Base-by-base conservation (phyloP, 2,797 vertebrate genomes). In the Mionectes olivaceus region DNA sequence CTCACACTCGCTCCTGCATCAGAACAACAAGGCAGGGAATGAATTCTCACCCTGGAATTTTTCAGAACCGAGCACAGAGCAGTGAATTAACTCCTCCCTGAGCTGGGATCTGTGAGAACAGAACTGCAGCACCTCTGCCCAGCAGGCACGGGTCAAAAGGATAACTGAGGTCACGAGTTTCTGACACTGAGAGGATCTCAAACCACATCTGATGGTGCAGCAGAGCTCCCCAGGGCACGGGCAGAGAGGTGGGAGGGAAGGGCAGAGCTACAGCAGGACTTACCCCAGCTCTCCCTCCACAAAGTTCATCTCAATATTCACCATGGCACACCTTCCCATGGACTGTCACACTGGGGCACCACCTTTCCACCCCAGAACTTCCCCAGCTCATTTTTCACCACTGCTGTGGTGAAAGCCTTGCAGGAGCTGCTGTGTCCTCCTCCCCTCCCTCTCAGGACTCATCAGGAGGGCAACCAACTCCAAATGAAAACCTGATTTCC, bases 331-430 rank as follows among this genome's bases (percentile, higher is more conserved):
- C 3, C 74, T 49, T 18, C 5, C 76, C 61, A 27, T 2, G 9
- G 27, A n/a, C 1, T 37, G 15, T 13, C 83, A 81, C 41, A 22
- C 32, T 23, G 53, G 37, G 53, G 30, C 76, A 83, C 1, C 73
- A 44, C 32, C 41, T 37, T 32, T 32, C 47, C 55, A 52, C 30
- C 35, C 9, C 4, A 13, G 28, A 64, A 33, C 39, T 32, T 44
- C 2, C 60, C 43, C n/a, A 33, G 11, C 3, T 2, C 0, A 23
- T 7, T 41, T 75, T 18, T 18, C 44, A 22, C 21, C 44, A 8
- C 5, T 14, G 30, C 2, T 2, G 2, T 0, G 2, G 30, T 13
- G 24, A 37, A 64, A 71, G 47, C 10, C 27, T 7, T 35, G 7
- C 28, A 77, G 85, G 56, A 80, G 55, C 33, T 22, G 16, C 2